Conservation (phyloP, 2,113 vertebrate species). For the Procavia capensis region DNA sequence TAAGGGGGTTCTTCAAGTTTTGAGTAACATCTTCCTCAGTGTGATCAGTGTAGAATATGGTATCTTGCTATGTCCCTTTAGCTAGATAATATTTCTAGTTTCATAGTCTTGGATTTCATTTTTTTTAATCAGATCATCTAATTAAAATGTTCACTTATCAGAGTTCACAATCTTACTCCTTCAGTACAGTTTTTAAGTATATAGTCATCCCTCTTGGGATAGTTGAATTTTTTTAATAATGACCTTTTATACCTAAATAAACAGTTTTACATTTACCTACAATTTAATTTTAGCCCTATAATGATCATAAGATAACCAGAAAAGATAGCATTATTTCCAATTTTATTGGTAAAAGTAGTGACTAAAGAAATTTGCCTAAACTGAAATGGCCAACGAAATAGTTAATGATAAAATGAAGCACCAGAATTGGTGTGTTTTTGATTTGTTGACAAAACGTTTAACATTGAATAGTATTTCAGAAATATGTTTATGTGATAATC, state of each 20-base stretch:
- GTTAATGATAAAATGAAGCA: not conserved
- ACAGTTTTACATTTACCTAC: not conserved
- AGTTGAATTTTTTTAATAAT: conserved; percentile 24
- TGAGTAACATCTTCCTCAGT: not conserved
- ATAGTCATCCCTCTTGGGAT: not conserved
- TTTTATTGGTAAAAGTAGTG: conserved; percentile 22
- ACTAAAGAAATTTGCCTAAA: not conserved
- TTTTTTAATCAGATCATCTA: not conserved
- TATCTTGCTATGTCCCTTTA: not conserved
- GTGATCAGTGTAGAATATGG: not conserved
- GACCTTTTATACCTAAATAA: not conserved
- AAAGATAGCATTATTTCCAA: not conserved
- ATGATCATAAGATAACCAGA: not conserved
- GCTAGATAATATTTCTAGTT: not conserved
- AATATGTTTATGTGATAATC: not conserved
- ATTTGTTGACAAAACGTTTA: conserved; percentile 25
- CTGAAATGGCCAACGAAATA: not conserved
- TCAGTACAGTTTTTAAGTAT: not conserved
- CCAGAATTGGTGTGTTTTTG: not conserved
- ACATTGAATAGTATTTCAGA: not conserved
- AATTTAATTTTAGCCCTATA: not conserved
- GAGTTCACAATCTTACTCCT: not conserved
- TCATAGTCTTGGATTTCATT: not conserved
- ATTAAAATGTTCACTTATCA: not conserved
- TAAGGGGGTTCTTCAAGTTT: not conserved